A percentile compares a stretch with the other conserved stretches of the same genome.
Evolutionary conservation across 1,140 invertebrate genomes (phyloP).

Genomic region (Dendroctonus ponderosae): DNA sequence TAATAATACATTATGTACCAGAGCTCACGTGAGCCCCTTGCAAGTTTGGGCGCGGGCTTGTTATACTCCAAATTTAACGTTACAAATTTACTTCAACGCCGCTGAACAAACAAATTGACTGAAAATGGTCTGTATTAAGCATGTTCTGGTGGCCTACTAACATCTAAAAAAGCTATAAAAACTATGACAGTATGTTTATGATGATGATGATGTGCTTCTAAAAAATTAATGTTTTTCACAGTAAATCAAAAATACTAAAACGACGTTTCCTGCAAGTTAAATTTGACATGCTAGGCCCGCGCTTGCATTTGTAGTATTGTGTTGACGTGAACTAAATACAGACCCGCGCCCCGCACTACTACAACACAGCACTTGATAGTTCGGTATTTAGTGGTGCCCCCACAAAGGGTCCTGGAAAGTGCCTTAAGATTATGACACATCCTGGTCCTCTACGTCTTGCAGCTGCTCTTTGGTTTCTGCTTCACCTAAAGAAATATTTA

Average conservation of each 20-base stretch:
- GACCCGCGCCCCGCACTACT: conserved; percentile 42
- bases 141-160: too few relatives aligned
- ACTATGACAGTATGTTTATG: too few relatives aligned
- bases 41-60: conserved; percentile 23
- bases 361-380: conserved; percentile 45
- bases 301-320: conserved; percentile 2
- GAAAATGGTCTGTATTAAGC: too few relatives aligned
- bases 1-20: conserved; percentile 49
- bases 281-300: conserved; percentile 1
- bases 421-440: conserved; percentile 75
- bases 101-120: too few relatives aligned
- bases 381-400: conserved; percentile 33
- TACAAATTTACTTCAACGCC: background rate
- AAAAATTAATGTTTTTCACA: too few relatives aligned
- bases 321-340: conserved; percentile 18
- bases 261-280: too few relatives aligned
- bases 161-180: too few relatives aligned
- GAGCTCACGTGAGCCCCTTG: conserved; percentile 27
- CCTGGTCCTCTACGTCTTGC: conserved; percentile 90
- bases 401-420: background rate
- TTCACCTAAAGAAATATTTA: conserved; percentile 64
- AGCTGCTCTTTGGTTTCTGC: conserved; percentile 83
- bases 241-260: too few relatives aligned
- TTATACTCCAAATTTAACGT: background rate
- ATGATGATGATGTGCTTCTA: too few relatives aligned